Evolutionary conservation across 2,888 invertebrate species (phyloP).

Genomic region (Brenthis daphne): DNA sequence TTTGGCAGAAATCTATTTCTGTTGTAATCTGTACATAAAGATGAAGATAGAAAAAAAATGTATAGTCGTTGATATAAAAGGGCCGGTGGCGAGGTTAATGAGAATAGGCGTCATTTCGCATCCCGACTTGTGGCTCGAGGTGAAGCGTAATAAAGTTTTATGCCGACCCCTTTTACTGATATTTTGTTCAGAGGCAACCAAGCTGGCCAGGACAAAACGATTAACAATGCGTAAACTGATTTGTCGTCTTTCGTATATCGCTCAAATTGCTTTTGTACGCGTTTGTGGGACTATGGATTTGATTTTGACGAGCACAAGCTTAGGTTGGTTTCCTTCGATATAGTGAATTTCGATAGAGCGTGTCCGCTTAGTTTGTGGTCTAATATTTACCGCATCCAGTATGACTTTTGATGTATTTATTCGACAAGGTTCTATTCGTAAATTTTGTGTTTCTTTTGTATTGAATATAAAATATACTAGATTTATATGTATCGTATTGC

Average conservation of each 20-base stretch:
- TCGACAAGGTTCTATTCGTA: too few relatives aligned
- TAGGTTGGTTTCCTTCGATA: slow-evolving; percentile 13
- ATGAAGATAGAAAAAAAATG: slow-evolving; percentile 51
- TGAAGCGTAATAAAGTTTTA: slow-evolving; percentile 72
- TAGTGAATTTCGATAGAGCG: neutral
- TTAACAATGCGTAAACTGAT: slow-evolving; percentile 73
- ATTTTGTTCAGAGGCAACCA: slow-evolving; percentile 42
- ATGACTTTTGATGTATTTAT: slow-evolving; percentile 12
- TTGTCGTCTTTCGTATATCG: slow-evolving; percentile 49
- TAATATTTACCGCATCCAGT: neutral
- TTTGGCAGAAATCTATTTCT: slow-evolving; percentile 16
- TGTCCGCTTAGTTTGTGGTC: slow-evolving; percentile 3
- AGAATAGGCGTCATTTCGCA: slow-evolving; percentile 70
- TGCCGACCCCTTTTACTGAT: slow-evolving; percentile 26
- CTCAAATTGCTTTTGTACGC: slow-evolving; percentile 22
- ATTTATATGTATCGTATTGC: too few relatives aligned
- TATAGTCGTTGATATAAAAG: slow-evolving; percentile 57
- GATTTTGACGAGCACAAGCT: slow-evolving; percentile 14
- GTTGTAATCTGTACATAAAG: slow-evolving; percentile 10
- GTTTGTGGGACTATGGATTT: slow-evolving; percentile 9
- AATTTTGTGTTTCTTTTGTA: too few relatives aligned
- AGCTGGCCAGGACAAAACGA: slow-evolving; percentile 58
- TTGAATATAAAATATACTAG: too few relatives aligned
- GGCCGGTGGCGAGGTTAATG: slow-evolving; percentile 64
- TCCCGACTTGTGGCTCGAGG: slow-evolving; percentile 58